A percentile compares a stretch with the other conserved stretches of the same genome.
Conservation (phyloP, 2,888 invertebrate genomes). For the Arctia plantaginis region DNA sequence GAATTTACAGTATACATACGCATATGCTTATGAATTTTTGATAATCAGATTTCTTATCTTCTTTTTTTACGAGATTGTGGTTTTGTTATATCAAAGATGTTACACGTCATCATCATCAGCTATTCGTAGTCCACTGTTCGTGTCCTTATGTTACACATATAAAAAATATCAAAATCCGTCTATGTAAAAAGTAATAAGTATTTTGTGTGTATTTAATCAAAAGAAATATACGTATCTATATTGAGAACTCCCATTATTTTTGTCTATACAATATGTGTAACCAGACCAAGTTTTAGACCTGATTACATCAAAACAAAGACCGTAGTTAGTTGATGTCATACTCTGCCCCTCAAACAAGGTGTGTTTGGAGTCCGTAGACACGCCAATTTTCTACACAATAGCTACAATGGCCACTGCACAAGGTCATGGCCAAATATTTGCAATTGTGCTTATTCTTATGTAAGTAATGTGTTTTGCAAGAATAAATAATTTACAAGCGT, state of each 20-base stretch:
- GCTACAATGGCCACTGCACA: neutral
- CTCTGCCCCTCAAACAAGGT: conserved; percentile 26
- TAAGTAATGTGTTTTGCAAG: neutral
- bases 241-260: neutral
- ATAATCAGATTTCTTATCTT: no score
- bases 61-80: no score
- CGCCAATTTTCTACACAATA: conserved; percentile 32
- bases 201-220: no score
- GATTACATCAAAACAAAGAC: conserved; percentile 12
- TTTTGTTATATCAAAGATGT: no score
- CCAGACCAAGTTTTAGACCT: neutral
- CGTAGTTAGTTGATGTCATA: conserved; percentile 34
- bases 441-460: neutral
- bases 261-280: conserved; percentile 9
- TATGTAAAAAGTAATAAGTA: no score
- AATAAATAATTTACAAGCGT: neutral
- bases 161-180: no score
- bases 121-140: no score
- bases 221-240: neutral
- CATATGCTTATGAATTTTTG: no score
- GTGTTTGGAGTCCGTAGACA: conserved; percentile 36
- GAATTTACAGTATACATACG: no score
- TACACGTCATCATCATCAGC: no score
- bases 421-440: neutral
- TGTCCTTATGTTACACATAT: no score